Evolutionary conservation across 2,113 vertebrate genomes (phyloP), one percentile per base, ranked within the genome.

Genomic region (Riparia riparia): DNA sequence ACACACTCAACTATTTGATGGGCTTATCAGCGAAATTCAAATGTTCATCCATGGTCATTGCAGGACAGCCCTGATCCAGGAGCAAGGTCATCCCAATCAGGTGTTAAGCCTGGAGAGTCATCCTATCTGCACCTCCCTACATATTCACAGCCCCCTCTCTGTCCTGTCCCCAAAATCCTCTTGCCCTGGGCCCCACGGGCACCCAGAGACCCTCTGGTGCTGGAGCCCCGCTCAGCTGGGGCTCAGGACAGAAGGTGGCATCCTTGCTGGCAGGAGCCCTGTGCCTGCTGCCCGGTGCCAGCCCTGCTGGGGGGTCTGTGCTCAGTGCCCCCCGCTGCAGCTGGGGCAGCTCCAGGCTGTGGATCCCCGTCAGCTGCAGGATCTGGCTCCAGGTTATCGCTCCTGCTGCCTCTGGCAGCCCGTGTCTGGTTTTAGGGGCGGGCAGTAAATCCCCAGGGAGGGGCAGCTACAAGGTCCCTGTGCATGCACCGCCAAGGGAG

Each of bases 11-110:
- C 95, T 74, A 12, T 95, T 96, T 96, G 94, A 95, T 93, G 87
- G 80, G 93, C 79, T 96, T 97, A 95, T 95, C 89, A 34, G 58
- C 34, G 89, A 91, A 60, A 96, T 87, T 60, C 92, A 96, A 17
- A 79, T 41, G 70, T 37, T 71, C 92, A 34, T 84, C 94, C 70
- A 0, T 65, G 69, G 45, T 37, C 74, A 17, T 70, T 64, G 56
- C 58, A 58, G 83, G 47, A 70, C 47, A 69, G 34, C 70, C 34
- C 86, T 95, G 96, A 91, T 96, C 83, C 82, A 80, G 81, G 65
- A 95, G 83, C 93, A 96, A 96, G 95, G 96, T 91, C 97, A 94
- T 49, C 86, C 58, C 82, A 82, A 89, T 96, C 96, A 96, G 84
- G 83, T 71, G 94, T 4, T 66, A 95, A 91, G 88, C 39, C 12